phyloP scores from a whole-genome alignment of 2,113 vertebrate species.

The Myotis lucifugus region DNA sequence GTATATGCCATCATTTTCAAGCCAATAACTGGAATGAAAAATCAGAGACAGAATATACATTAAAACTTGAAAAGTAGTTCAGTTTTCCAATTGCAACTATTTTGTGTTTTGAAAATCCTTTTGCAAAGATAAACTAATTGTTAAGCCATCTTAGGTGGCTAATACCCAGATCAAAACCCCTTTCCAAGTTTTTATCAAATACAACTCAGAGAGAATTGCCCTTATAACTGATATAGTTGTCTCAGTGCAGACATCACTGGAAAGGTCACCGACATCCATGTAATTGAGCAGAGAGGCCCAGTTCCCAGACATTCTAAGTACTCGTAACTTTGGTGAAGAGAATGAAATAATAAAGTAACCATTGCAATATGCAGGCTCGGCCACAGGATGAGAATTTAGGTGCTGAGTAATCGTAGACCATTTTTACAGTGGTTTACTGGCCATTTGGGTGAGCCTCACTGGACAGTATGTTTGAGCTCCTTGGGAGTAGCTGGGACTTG shows the following conservation, averaged over 20 bases:
- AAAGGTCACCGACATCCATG: background rate
- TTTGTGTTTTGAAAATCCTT: conserved; percentile 18
- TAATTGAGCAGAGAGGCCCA: background rate
- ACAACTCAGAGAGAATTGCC: background rate
- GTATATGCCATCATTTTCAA: conserved; percentile 54
- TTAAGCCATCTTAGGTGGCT: background rate
- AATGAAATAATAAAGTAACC: background rate
- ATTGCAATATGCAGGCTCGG: background rate
- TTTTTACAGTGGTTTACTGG: background rate
- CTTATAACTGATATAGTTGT: background rate
- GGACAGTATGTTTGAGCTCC: background rate
- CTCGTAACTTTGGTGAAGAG: background rate
- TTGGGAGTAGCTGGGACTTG: background rate
- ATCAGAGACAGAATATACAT: conserved; percentile 38
- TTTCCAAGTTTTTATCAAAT: background rate
- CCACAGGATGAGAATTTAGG: background rate
- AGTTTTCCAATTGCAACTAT: background rate
- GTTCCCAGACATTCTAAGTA: background rate
- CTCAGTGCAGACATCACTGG: background rate
- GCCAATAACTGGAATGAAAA: conserved; percentile 48
- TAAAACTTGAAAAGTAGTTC: conserved; percentile 36
- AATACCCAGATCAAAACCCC: background rate
- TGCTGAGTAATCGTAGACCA: background rate
- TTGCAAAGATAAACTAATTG: background rate
- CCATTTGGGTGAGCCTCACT: background rate